Conservation (phyloP, 2,888 invertebrate species). For the Dynastes maya region DNA sequence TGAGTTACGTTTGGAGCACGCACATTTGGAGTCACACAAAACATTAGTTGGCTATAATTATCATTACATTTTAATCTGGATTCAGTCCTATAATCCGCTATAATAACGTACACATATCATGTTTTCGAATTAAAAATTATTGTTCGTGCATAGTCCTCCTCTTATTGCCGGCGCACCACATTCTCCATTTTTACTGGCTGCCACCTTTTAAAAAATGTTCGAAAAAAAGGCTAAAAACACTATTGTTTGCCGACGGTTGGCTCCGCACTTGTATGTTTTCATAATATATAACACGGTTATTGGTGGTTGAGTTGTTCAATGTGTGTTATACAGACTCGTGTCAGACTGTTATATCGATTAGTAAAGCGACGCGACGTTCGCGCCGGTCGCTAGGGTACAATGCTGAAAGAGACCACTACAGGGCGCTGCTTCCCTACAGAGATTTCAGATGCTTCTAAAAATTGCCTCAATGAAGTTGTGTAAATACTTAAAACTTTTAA, state of each 20-base stretch:
- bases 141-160: constrained; percentile 11
- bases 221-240: constrained; percentile 31
- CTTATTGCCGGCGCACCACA: constrained; percentile 32
- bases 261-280: constrained; percentile 49
- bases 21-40: constrained; percentile 25
- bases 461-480: constrained; percentile 2
- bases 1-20: not conserved
- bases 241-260: constrained; percentile 35
- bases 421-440: constrained; percentile 54
- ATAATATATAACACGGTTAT: constrained; percentile 54
- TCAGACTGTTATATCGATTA: constrained; percentile 68
- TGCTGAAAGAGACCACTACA: constrained; percentile 58
- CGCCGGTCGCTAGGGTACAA: constrained; percentile 64
- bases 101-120: constrained; percentile 56
- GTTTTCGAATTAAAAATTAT: constrained; percentile 39
- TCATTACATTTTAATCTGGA: constrained; percentile 8
- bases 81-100: constrained; percentile 55
- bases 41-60: not conserved
- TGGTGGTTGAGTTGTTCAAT: constrained; percentile 56
- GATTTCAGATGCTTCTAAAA: constrained; percentile 26
- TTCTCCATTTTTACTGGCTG: constrained; percentile 44
- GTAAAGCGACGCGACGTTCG: constrained; percentile 63
- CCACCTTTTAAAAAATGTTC: constrained; percentile 40
- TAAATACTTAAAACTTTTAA: not conserved
- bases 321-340: constrained; percentile 64